These are phyloP conservation scores for Lutraria rhynchaena DNA, from an alignment of 1,140 invertebrate species.

Conservation along the genomic window DNA sequence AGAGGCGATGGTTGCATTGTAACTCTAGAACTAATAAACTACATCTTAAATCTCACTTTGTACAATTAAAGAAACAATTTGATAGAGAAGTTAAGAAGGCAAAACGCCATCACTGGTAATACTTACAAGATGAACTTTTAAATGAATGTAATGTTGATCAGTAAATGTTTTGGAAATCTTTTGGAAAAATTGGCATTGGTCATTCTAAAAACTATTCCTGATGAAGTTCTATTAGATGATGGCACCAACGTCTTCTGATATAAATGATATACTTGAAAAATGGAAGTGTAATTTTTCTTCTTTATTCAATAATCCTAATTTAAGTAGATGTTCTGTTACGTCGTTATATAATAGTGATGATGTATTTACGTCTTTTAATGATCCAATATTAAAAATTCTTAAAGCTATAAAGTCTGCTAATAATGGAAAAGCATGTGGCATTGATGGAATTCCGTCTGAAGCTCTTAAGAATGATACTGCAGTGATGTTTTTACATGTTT, in stretches of 20 bases:
- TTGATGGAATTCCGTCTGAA: neutral
- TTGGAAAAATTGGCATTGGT: slow-evolving; percentile 15
- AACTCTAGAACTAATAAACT: neutral
- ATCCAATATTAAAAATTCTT: neutral
- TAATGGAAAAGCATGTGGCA: neutral
- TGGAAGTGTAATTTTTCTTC: neutral
- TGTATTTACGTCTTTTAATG: neutral
- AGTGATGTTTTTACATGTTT: neutral
- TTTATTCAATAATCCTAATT: slow-evolving; percentile 5
- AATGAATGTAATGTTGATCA: slow-evolving; percentile 13
- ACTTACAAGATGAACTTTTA: slow-evolving; percentile 11
- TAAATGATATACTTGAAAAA: neutral
- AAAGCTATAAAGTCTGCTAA: neutral
- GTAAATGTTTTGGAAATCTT: slow-evolving; percentile 9
- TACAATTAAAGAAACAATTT: neutral
- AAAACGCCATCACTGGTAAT: slow-evolving; percentile 14
- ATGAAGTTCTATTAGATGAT: slow-evolving; percentile 1
- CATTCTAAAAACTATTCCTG: neutral
- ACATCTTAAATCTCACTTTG: neutral
- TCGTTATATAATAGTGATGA: neutral
- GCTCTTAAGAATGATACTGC: neutral
- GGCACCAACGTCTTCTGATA: neutral
- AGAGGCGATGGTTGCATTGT: neutral
- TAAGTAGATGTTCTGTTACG: neutral
- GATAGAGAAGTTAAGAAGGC: neutral